A percentile compares a stretch with the other conserved stretches of the same genome.
Conservation (phyloP, 2,113 vertebrate species). For the Aegithalos caudatus region DNA sequence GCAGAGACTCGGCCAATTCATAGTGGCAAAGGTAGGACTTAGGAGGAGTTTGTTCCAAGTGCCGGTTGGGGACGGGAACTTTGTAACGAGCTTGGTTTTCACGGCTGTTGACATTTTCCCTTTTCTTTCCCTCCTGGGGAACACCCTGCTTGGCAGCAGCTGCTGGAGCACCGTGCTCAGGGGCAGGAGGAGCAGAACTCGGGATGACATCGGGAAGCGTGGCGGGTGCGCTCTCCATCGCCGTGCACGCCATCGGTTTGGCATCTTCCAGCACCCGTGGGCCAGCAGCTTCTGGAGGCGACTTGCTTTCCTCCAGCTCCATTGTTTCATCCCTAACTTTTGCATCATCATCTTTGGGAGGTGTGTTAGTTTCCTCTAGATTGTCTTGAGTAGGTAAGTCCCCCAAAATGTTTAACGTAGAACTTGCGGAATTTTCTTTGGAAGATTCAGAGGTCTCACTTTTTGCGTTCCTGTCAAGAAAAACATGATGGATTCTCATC, state of each 20-base stretch:
- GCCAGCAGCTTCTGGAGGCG: neutral
- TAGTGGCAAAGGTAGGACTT: conserved; percentile 68
- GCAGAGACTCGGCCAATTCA: conserved; percentile 55
- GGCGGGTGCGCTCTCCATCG: neutral
- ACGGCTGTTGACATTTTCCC: neutral
- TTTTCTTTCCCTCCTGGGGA: conserved; percentile 11
- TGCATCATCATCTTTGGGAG: neutral
- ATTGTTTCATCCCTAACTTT: neutral
- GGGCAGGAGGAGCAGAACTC: neutral
- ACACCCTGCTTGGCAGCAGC: neutral
- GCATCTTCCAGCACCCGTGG: neutral
- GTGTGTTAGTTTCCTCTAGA: neutral
- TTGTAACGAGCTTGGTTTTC: conserved; percentile 55
- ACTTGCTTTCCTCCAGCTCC: conserved; percentile 18
- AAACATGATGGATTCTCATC: neutral
- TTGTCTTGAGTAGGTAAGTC: neutral
- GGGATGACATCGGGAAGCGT: neutral
- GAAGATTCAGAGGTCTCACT: neutral
- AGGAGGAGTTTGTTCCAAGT: conserved; percentile 38
- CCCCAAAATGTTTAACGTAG: neutral
- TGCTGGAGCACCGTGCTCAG: neutral
- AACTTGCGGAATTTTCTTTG: neutral
- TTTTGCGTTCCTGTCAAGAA: neutral
- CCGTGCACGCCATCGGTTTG: accelerated
- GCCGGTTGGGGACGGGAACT: conserved; percentile 16